Evolutionary conservation across 1,140 invertebrate species (phyloP).

Genomic region (Agrypnia vestita): DNA sequence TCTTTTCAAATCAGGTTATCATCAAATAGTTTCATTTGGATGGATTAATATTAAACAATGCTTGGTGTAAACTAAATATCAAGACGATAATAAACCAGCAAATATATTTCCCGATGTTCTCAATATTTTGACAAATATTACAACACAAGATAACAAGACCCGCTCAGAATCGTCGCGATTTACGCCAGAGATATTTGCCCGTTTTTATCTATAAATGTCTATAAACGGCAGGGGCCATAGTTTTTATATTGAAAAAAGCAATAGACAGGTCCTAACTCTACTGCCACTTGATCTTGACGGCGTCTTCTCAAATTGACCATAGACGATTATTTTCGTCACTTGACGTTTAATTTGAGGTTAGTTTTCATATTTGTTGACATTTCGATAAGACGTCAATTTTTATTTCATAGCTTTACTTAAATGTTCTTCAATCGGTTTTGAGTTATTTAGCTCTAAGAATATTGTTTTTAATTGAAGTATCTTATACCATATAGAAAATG

Average conservation of each 20-base stretch:
- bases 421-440: not conserved
- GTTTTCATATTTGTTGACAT: slow-evolving; percentile 8
- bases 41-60: not conserved
- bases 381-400: not conserved
- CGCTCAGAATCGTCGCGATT: slow-evolving; percentile 21
- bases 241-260: no score
- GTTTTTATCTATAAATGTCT: no score
- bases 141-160: slow-evolving; percentile 27
- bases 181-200: slow-evolving; percentile 16
- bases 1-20: slow-evolving; percentile 24
- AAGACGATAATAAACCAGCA: not conserved
- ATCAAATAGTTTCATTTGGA: slow-evolving; percentile 10
- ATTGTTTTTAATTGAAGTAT: not conserved
- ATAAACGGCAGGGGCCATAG: no score
- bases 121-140: slow-evolving; percentile 55
- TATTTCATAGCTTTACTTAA: not conserved
- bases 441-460: not conserved
- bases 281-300: not conserved
- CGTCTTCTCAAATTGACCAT: not conserved
- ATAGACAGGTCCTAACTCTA: no score
- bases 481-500: slow-evolving; percentile 74
- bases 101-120: slow-evolving; percentile 34
- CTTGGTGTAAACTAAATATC: not conserved
- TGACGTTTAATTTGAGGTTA: slow-evolving; percentile 23
- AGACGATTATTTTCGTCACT: not conserved